Base-by-base conservation (phyloP, 2,113 vertebrate species). In the Eudyptes chrysolophus region DNA sequence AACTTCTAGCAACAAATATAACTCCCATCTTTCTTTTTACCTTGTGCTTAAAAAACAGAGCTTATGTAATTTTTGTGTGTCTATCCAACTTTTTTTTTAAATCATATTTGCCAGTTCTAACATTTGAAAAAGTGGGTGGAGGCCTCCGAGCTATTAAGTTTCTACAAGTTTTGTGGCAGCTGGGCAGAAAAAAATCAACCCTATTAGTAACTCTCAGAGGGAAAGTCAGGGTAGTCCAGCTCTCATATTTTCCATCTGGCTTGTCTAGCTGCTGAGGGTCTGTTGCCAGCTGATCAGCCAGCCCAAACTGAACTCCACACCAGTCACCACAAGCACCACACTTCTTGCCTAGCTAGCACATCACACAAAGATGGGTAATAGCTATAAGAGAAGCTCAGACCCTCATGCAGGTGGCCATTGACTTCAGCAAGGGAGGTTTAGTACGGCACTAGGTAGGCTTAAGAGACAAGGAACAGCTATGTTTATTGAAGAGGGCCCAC, bases 21-120 rank as follows among this genome's bases (percentile, higher is more conserved):
- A 48, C 16, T 87, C 26, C 42, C 48, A 89, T 29, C 18, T 34
- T 78, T 68, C 5, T 64, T 90, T 81, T 66, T n/a, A 70, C 20
- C 11, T 72, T 40, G 21, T 51, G 18, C 46, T 74, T 74, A 46
- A 82, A 64, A 84, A 89, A 27, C 9, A 16, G 7, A 64, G 9
- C 5, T 34, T 24, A 52, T 0, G 0, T 58, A 27, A 42, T 60
- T 74, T 74, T 70, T 0, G 0, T 27, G 11, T 16, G 15, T 16
- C n/a, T 82, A 14, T 5, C 11, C 66, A 89, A n/a, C 18, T 49
- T 77, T 38, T 46, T 83, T n/a, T 36, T 29, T 60, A 26, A 86
- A 40, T 19, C 12, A 25, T 30, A 78, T 57, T 78, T 36, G 10
- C 38, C 24, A 46, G 36, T 58, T 65, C 22, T 38, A 58, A 29